These are phyloP conservation scores for Bradypus variegatus DNA, from an alignment of 2,797 vertebrate species.

Conservation along the genomic window DNA sequence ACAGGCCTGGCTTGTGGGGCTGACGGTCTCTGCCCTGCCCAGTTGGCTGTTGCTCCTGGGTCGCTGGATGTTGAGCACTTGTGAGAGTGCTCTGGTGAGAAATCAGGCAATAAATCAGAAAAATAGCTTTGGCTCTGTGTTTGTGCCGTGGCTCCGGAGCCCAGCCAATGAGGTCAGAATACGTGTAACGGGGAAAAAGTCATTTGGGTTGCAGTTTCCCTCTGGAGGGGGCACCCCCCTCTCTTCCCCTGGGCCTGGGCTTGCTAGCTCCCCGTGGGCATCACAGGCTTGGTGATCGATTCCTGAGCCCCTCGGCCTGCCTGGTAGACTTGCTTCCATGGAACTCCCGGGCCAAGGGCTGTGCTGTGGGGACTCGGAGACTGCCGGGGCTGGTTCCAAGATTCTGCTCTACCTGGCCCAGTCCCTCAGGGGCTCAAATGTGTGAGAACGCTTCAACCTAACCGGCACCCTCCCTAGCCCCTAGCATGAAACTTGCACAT, in stretches of 20 bases:
- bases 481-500: background rate
- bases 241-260: background rate
- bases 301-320: background rate
- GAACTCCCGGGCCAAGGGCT: background rate
- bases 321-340: too few species aligned
- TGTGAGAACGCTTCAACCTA: background rate
- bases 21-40: background rate
- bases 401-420: background rate
- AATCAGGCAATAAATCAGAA: background rate
- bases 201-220: constrained; percentile 61
- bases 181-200: constrained; percentile 73
- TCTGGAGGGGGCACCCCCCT: constrained; percentile 15
- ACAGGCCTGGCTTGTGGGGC: background rate
- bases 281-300: background rate
- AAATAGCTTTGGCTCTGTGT: background rate
- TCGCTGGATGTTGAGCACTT: background rate
- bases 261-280: background rate
- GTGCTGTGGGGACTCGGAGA: background rate
- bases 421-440: background rate
- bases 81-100: background rate
- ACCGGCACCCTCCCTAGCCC: background rate
- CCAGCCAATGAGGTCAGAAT: constrained; percentile 80
- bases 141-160: background rate
- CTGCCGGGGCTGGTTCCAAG: background rate
- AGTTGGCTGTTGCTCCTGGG: background rate